Base-by-base conservation (phyloP, 2,888 invertebrate genomes). In the Andrena dorsata region DNA sequence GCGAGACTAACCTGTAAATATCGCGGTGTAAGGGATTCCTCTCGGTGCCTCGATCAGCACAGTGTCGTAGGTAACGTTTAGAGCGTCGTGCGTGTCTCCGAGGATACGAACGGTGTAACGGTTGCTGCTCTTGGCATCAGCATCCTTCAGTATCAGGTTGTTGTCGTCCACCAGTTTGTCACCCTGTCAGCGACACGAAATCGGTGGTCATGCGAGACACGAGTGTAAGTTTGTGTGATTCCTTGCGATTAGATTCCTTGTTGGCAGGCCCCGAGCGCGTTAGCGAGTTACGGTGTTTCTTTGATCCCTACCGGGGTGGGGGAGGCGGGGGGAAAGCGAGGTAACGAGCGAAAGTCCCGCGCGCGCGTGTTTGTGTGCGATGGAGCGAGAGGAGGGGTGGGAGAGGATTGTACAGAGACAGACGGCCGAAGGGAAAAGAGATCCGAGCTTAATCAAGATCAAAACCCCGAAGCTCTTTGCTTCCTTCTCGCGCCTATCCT, bases 91-190 rank as follows among this genome's bases (percentile, higher is more conserved):
- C 6, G 90, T 87, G 82, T 94, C 94, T 0, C 90, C 92, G 7
- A 94, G 85, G 51, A 95, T 90, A 30, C 88, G 88, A 16, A 94
- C 90, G 53, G 85, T 89, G 86, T 94, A 95, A 32, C 91, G 89
- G 85, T 95, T 95, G 51, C 94, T 94, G 16, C 86, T 90, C 10
- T 89, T 84, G 20, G 93, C 91, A 86, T 95, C 95, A 6, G 92
- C 91, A 77, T 95, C 95, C 73, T 90, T 93, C 80, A 95, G 91
- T 81, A 95, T 90, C 68, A 95, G 82, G 69, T 92, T 89, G 47
- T 91, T 88, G 32, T 93, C 91, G 79, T 93, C 71, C 32, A 80
- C 92, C 20, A 94, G 88, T 64, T 90, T 87, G 23, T 92, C 90
- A 1, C 92, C 94, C 94, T 95, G 90, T 60, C 58, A 10, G 28